Evolutionary conservation across 2,797 vertebrate genomes (phyloP), one percentile per base, ranked within the genome.

Genomic region (Sebastes baramenuke): DNA sequence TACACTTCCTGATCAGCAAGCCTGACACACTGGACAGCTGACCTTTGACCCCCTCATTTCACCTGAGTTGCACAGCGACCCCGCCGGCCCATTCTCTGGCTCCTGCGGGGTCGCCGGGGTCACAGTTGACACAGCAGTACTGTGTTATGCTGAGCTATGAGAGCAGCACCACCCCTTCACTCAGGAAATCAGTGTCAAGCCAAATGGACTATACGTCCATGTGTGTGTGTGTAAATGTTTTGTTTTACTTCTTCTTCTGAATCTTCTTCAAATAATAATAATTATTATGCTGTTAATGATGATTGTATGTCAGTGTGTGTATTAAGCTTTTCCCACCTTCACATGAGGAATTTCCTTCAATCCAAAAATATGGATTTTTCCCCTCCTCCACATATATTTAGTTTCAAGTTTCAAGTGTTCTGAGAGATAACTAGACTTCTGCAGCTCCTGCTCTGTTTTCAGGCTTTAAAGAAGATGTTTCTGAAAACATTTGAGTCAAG

Each of bases 121-220:
- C 92, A 92, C 89, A 84, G 94, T 94, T 94, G 94, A 95, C 94
- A 94, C 94, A 94, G 94, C 94, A 94, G 89, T 94, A 92, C 90
- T 92, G 93, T 93, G 94, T 94, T 94, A 89, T 93, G 92, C 92
- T 92, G 92, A 93, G 92, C 87, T 88, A 82, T 84, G 84, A 89
- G 88, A 92, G 92, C 86, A 89, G 82, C 90, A 83, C 79, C 82
- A 61, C 80, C 62, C 85, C 87, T 85, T 92, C 90, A 90, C 89
- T 91, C 84, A 91, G 92, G 91, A 94, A 93, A 92, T 79, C 88
- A 84, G 88, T 89, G 91, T 93, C 93, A 93, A 36, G 72, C 78
- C 81, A 87, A 88, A 90, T 87, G 75, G 67, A 85, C 79, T 58
- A 16, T 70, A 66, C 30, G n/a, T 38, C 36, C 42, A 46, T 18